Base-by-base conservation (phyloP, 2,888 invertebrate genomes). In the Drosophila mercatorum region DNA sequence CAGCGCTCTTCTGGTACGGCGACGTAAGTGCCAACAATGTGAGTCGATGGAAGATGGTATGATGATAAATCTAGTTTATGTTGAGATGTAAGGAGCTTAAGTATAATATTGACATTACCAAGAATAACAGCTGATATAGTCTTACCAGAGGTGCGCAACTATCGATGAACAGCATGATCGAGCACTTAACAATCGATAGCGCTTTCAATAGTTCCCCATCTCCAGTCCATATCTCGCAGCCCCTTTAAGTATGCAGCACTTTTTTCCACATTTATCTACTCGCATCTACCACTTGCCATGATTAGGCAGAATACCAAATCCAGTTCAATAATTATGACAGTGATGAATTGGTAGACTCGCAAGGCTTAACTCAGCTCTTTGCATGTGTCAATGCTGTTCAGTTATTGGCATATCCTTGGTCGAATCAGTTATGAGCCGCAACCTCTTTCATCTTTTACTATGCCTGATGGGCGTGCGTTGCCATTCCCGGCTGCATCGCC, bases 1-100 rank as follows among this genome's bases (percentile, higher is more conserved):
- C 67, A 12, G 66, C 84, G 31, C 61, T 92, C 53, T 83, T 88
- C 58, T 90, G 83, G 72, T 83, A 80, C 36, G 81, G 88, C 43
- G 89, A 91, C 68, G 74, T 73, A 0, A 89, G 90, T 53, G 72
- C 78, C 2, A 72, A 78, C 51, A 88, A 88, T 80, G 92, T 92
- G 68, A 91, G 88, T 89, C 49, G 4, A 8, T 5, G 17, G 22
- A 11, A 10, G 5, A 28, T 28, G 8, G 17, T 17, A 17, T 17
- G 17, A 17, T 17, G 17, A 17, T 17, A 17, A 14, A 10, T 4
- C 8, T 28, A 47, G 7, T n/a, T 3, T 28, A 8, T 5, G 8
- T 28, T 47, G 7, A 28, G 6, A 8, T 28, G 14, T 14, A 2
- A 28, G 28, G 4, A 26, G 7, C 14, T 22, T 44, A 44, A 11